Conservation (phyloP, 2,113 vertebrate species). For the Nerophis lumbriciformis region DNA sequence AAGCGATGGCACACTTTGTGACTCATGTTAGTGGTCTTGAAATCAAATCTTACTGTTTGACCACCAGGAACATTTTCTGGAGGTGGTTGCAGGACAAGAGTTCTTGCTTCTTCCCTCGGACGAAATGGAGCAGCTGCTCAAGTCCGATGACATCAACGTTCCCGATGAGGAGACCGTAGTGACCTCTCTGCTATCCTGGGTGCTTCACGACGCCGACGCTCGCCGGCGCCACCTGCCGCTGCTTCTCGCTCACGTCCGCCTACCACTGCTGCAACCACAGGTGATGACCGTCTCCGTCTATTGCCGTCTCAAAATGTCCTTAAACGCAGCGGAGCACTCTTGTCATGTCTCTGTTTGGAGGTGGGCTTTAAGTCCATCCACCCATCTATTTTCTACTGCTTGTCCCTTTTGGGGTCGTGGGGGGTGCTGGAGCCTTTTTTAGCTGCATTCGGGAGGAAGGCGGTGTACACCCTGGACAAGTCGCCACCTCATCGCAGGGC, state of each 20-base stretch:
- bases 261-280: constrained; percentile 92
- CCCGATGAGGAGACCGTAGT: constrained; percentile 93
- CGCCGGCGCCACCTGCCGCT: constrained; percentile 82
- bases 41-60: background rate
- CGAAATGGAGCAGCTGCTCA: constrained; percentile 90
- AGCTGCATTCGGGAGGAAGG: too few relatives aligned
- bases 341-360: too few relatives aligned
- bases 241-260: constrained; percentile 86
- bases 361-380: too few relatives aligned
- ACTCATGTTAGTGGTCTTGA: background rate
- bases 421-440: too few relatives aligned
- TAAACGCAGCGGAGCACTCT: too few relatives aligned
- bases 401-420: too few relatives aligned
- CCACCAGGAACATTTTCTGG: constrained; percentile 90
- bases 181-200: constrained; percentile 88
- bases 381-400: too few relatives aligned
- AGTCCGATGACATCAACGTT: constrained; percentile 95
- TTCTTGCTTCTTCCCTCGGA: constrained; percentile 86
- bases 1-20: too few relatives aligned
- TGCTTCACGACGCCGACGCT: constrained; percentile 77
- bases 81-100: constrained; percentile 94
- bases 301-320: background rate
- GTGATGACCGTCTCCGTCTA: constrained; percentile 59
- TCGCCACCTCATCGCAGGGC: too few relatives aligned
- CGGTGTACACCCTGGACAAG: too few relatives aligned